These are phyloP conservation scores for Lordiphosa clarofinis DNA, from an alignment of 1,140 invertebrate genomes.

Conservation along the genomic window DNA sequence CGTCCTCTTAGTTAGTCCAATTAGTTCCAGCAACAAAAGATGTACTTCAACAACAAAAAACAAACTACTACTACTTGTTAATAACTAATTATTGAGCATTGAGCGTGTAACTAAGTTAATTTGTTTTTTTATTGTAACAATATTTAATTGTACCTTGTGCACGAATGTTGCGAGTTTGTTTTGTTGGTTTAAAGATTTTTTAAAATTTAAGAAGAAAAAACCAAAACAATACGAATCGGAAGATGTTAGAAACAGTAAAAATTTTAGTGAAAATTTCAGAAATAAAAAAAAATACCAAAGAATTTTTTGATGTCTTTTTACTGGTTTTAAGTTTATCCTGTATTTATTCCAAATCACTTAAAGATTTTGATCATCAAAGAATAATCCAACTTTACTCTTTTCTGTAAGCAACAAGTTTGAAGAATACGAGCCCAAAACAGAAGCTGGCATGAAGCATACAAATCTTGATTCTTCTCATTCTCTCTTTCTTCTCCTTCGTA, in stretches of 20 bases:
- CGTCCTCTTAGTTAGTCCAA: conserved; percentile 66
- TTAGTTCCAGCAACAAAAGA: conserved; percentile 53
- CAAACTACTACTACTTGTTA: conserved; percentile 45
- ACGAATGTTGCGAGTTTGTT: conserved; percentile 29
- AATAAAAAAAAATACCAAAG: conserved; percentile 75
- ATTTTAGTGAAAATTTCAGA: conserved; percentile 68
- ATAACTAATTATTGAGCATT: conserved; percentile 47
- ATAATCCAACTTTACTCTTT: too few relatives aligned
- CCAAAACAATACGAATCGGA: conserved; percentile 20
- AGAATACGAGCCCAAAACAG: too few relatives aligned
- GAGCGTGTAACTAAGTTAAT: conserved; percentile 50
- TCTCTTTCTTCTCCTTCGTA: too few relatives aligned
- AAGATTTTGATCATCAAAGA: too few relatives aligned
- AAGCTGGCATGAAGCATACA: too few relatives aligned
- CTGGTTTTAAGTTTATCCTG: neutral
- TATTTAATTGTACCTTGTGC: conserved; percentile 57
- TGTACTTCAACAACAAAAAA: conserved; percentile 53
- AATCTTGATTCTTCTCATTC: too few relatives aligned
- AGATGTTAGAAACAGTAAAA: conserved; percentile 63
- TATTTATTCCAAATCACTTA: too few relatives aligned
- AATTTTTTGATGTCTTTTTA: conserved; percentile 13
- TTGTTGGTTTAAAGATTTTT: conserved; percentile 40
- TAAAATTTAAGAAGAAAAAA: conserved; percentile 15
- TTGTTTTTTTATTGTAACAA: conserved; percentile 59
- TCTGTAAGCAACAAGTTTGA: too few relatives aligned